Conservation (phyloP, 2,113 vertebrate genomes). For the Pelodiscus sinensis region DNA sequence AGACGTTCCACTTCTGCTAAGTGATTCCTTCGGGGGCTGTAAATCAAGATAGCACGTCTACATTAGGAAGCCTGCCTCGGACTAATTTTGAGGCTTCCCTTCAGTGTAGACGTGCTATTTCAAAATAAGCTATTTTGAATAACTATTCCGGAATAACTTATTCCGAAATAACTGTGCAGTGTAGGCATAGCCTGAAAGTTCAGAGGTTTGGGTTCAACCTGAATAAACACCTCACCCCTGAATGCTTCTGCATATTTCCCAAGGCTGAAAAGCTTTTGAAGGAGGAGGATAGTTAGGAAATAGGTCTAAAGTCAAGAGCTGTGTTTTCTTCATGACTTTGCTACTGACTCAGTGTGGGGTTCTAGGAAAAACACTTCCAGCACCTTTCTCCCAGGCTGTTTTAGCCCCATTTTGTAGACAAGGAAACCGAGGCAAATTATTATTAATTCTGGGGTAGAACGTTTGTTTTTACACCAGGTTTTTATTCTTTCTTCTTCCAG, state of each 20-base stretch:
- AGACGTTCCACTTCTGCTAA: too few relatives aligned
- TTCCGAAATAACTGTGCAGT: too few relatives aligned
- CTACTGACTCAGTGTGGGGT: accelerated
- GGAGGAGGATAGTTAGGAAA: background rate
- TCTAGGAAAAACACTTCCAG: background rate
- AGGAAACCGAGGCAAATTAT: accelerated
- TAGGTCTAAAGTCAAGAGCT: background rate
- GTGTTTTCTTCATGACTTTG: background rate
- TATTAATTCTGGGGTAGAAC: background rate
- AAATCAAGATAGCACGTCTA: too few relatives aligned
- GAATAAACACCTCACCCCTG: background rate
- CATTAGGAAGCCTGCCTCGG: too few relatives aligned
- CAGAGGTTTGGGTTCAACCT: background rate
- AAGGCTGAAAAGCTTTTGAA: background rate
- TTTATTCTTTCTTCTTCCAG: background rate
- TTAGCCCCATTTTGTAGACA: background rate
- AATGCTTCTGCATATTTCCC: background rate
- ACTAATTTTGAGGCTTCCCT: too few relatives aligned
- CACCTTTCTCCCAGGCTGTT: background rate
- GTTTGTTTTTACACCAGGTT: background rate
- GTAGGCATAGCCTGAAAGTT: background rate
- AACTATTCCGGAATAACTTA: too few relatives aligned
- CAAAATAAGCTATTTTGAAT: too few relatives aligned
- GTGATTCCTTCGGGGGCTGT: too few relatives aligned
- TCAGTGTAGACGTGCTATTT: too few relatives aligned